phyloP scores from a whole-genome alignment of 2,888 invertebrate genomes.

The Gymnosoma rotundatum region DNA sequence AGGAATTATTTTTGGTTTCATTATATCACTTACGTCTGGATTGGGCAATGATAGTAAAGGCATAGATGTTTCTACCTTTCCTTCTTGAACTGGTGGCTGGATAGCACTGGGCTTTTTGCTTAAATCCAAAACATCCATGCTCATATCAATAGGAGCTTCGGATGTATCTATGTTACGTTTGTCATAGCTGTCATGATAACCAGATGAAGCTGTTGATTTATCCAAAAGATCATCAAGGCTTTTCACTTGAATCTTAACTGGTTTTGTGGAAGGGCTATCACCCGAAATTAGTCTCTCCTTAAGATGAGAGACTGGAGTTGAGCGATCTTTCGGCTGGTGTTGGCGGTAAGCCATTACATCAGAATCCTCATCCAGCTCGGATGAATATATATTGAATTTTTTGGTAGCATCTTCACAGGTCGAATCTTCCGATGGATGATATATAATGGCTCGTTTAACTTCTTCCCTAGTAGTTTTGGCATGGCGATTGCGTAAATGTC shows the following conservation, averaged over 20 bases:
- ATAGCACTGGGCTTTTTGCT: conserved; percentile 87
- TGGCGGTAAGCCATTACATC: conserved; percentile 73
- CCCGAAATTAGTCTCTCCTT: conserved; percentile 82
- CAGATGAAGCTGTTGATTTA: conserved; percentile 73
- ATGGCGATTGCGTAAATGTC: conserved; percentile 95
- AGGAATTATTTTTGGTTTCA: conserved; percentile 26
- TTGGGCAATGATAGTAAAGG: conserved; percentile 38
- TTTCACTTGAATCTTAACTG: conserved; percentile 85
- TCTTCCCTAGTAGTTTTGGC: conserved; percentile 93
- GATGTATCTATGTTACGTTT: conserved; percentile 83
- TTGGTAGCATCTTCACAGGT: conserved; percentile 88
- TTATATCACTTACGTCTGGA: conserved; percentile 80
- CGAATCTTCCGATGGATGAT: conserved; percentile 93
- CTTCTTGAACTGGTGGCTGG: conserved; percentile 22
- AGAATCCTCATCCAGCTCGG: conserved; percentile 80
- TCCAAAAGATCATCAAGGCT: conserved; percentile 85
- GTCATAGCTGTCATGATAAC: conserved; percentile 80
- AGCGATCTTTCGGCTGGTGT: conserved; percentile 78
- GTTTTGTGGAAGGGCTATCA: conserved; percentile 78
- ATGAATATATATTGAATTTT: conserved; percentile 84
- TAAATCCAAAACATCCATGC: conserved; percentile 91
- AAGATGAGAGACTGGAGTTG: conserved; percentile 82
- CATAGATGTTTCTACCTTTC: conserved; percentile 39
- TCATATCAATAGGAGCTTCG: conserved; percentile 86
- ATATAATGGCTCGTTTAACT: conserved; percentile 93